These are phyloP conservation scores for Bombus superbus DNA, from an alignment of 1,140 invertebrate species.

Conservation along the genomic window DNA sequence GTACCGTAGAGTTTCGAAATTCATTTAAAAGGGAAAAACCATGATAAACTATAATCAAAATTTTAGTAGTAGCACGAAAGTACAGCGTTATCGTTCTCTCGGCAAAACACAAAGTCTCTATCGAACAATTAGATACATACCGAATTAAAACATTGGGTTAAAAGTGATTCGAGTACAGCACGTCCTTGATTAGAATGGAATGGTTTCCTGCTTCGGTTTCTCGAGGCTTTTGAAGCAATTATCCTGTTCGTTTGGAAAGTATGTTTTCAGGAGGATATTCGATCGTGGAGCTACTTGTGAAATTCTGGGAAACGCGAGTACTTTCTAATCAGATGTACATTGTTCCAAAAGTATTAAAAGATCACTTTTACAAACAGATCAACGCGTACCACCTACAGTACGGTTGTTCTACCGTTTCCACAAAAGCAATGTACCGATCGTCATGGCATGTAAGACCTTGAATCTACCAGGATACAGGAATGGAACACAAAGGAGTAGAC, in stretches of 20 bases:
- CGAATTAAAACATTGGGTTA: not conserved
- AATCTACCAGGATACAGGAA: not conserved
- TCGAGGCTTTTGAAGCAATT: not conserved
- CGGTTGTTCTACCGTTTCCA: not conserved
- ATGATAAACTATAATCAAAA: no score
- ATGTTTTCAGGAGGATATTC: slow-evolving; percentile 5
- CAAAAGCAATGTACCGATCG: not conserved
- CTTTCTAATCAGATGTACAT: slow-evolving; percentile 23
- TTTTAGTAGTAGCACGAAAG: no score
- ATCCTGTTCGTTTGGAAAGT: slow-evolving; percentile 6
- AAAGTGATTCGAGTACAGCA: not conserved
- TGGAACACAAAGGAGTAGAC: not conserved
- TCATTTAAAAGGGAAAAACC: no score
- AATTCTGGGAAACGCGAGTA: slow-evolving; percentile 24
- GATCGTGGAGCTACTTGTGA: not conserved
- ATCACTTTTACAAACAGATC: not conserved
- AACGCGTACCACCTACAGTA: not conserved
- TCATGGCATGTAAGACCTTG: not conserved
- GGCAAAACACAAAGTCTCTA: no score
- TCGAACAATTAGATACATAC: no score
- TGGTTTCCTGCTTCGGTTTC: slow-evolving; percentile 10
- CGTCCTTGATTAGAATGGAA: slow-evolving; percentile 21
- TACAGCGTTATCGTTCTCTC: no score
- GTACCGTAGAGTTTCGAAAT: no score
- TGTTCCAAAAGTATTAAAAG: not conserved